Percentiles rank a stretch among this genome's conserved stretches.
Evolutionary conservation across 2,113 vertebrate species (phyloP).

Genomic region (pig (Sus scrofa)): T2T-Sscrofa CM000816.6:105707501-105708000

Average conservation of each 20-base stretch:
- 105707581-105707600: not conserved
- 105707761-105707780: not conserved
- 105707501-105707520: not conserved
- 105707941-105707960: not conserved
- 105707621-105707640: not conserved
- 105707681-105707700: not conserved
- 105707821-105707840: not conserved
- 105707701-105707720: not conserved
- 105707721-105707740: accelerated
- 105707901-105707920: not conserved
- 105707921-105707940: not conserved
- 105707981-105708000: not conserved
- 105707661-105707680: not conserved
- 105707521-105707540: not conserved
- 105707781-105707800: not conserved
- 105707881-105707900: not conserved
- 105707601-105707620: not conserved
- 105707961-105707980: not conserved
- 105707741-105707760: not conserved
- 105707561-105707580: not conserved
- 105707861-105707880: not conserved
- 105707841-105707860: not conserved
- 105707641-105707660: not conserved
- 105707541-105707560: not conserved
- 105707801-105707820: not conserved